A percentile compares a stretch with the other conserved stretches of the same genome.
These are phyloP conservation scores for Mirounga angustirostris DNA, from an alignment of 2,113 vertebrate genomes.

Conservation along the genomic window DNA sequence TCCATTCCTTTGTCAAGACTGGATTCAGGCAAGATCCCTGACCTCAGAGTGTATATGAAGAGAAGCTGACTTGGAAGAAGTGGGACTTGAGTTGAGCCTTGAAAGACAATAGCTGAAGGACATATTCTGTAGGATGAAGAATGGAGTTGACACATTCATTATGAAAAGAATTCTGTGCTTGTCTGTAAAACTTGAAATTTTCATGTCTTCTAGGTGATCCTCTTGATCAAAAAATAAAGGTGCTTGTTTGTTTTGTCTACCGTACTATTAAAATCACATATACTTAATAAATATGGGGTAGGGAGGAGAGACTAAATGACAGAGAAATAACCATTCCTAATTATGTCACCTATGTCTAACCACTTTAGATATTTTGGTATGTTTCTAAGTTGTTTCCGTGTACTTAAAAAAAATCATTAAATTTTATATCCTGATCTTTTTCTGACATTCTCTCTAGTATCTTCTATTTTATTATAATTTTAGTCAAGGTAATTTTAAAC, in stretches of 20 bases:
- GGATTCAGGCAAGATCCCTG: constrained; percentile 49
- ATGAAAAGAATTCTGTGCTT: not conserved
- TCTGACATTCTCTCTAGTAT: not conserved
- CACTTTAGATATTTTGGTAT: not conserved
- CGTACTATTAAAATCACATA: constrained; percentile 1
- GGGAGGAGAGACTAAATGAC: not conserved
- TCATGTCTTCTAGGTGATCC: constrained; percentile 18
- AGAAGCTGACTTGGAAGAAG: constrained; percentile 10
- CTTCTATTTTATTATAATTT: constrained; percentile 35
- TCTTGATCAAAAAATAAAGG: not conserved
- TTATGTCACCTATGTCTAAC: not conserved
- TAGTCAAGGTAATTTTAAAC: not conserved
- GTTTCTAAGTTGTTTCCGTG: not conserved
- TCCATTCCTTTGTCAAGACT: constrained; percentile 33
- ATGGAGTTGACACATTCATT: not conserved
- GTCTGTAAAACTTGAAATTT: not conserved
- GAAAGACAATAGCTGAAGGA: constrained; percentile 61
- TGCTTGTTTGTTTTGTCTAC: not conserved
- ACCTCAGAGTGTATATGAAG: constrained; percentile 5
- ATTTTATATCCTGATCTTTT: not conserved
- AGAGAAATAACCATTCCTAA: not conserved
- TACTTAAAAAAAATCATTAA: not conserved
- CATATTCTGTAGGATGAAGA: not conserved
- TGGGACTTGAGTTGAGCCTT: constrained; percentile 49
- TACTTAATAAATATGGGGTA: not conserved